phyloP scores from a whole-genome alignment of 1,140 invertebrate species.

The Drosophila ogumai region DNA sequence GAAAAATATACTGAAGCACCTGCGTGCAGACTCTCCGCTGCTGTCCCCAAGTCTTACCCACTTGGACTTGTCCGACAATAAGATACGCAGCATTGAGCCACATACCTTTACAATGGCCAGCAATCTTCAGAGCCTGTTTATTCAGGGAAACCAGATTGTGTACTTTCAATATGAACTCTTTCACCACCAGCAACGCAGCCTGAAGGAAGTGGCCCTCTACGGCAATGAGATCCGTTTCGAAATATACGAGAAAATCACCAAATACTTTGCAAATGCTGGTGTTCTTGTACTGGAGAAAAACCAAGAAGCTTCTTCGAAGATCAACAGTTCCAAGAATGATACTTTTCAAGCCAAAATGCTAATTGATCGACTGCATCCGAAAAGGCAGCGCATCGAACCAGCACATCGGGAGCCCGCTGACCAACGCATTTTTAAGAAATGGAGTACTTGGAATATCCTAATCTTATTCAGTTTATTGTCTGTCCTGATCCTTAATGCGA shows the following conservation, averaged over 20 bases:
- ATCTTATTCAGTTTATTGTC: not conserved
- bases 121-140: not conserved
- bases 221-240: not conserved
- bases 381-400: not conserved
- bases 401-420: not conserved
- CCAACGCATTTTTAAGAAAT: not conserved
- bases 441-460: not conserved
- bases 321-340: not conserved
- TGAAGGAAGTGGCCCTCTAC: not conserved
- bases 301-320: not conserved
- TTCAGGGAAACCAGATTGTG: not conserved
- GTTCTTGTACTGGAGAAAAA: not conserved
- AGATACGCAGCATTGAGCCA: not conserved
- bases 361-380: not conserved
- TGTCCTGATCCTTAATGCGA: not conserved
- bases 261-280: not conserved
- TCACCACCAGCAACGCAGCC: not conserved
- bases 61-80: not conserved
- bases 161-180: not conserved
- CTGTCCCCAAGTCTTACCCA: not conserved
- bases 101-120: not conserved
- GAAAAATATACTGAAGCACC: not conserved
- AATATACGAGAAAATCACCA: not conserved
- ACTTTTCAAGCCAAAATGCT: not conserved
- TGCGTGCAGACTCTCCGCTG: not conserved